These are phyloP conservation scores for Netelia virgata DNA, from an alignment of 2,888 invertebrate species.

Conservation along the genomic window DNA sequence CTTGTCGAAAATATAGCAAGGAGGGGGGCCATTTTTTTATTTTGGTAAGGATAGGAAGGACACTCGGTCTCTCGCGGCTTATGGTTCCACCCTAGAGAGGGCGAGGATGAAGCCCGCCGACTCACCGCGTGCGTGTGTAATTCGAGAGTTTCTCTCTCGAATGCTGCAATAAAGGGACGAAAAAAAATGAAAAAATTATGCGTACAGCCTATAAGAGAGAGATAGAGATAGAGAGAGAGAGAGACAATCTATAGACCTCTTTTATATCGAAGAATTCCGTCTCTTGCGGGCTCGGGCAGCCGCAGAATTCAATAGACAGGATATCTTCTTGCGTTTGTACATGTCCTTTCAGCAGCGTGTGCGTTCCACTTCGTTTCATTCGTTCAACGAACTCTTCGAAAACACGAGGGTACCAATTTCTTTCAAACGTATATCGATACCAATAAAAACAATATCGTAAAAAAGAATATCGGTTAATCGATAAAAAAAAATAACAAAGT, in stretches of 20 bases:
- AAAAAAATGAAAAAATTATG: conserved; percentile 37
- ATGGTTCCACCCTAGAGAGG: conserved; percentile 23
- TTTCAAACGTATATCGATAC: neutral
- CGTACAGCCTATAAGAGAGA: conserved; percentile 58
- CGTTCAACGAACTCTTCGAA: conserved; percentile 45
- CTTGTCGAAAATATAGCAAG: conserved; percentile 39
- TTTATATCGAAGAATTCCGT: conserved; percentile 52
- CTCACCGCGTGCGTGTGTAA: conserved; percentile 68
- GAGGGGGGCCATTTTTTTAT: conserved; percentile 12
- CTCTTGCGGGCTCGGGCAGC: conserved; percentile 59
- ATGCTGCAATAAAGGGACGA: conserved; percentile 52
- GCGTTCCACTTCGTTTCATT: conserved; percentile 40
- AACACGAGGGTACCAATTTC: neutral
- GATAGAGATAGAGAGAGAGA: neutral
- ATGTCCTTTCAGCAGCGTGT: conserved; percentile 46
- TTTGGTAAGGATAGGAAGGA: conserved; percentile 40
- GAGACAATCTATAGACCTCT: conserved; percentile 34
- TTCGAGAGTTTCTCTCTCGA: conserved; percentile 73
- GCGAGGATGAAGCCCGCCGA: conserved; percentile 32
- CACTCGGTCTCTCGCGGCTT: conserved; percentile 47
- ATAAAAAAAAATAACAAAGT: conserved; percentile 31
- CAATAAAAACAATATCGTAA: neutral
- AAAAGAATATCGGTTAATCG: conserved; percentile 32
- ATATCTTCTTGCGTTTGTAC: conserved; percentile 62
- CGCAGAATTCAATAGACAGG: conserved; percentile 69